These are phyloP conservation scores for Callithrix jacchus DNA, from an alignment of 2,113 vertebrate genomes.

Conservation along the genomic window DNA sequence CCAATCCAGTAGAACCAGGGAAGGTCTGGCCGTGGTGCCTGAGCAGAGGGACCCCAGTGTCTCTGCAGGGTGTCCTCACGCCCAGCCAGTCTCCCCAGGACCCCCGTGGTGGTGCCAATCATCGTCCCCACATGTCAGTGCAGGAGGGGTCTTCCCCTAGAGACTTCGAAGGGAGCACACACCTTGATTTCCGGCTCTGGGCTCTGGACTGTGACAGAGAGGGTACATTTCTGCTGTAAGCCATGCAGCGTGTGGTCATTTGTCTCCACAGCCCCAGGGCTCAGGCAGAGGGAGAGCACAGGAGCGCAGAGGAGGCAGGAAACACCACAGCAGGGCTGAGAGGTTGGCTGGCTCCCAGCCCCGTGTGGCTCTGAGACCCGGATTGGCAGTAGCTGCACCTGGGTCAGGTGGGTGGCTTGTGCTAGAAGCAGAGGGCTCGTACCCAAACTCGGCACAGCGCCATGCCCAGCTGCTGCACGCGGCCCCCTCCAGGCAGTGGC, in stretches of 20 bases:
- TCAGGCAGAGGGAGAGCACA: fast-evolving
- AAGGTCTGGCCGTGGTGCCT: too few species aligned
- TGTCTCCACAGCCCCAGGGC: neutral
- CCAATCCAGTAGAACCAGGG: too few species aligned
- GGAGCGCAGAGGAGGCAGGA: too few species aligned
- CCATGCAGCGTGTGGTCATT: neutral
- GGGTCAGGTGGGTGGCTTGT: neutral
- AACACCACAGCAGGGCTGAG: neutral
- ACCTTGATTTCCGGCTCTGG: neutral
- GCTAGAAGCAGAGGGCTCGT: neutral
- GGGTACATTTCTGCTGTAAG: neutral
- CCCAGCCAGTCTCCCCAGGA: too few species aligned
- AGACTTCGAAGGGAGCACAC: neutral
- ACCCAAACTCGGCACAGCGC: neutral
- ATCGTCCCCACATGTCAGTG: neutral
- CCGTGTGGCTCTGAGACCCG: neutral
- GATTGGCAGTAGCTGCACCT: fast-evolving
- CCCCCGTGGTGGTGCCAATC: too few species aligned
- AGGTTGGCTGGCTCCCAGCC: neutral
- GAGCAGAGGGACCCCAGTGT: too few species aligned
- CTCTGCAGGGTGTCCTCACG: too few species aligned
- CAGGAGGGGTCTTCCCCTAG: neutral
- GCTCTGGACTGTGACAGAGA: neutral
- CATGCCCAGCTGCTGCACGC: neutral
- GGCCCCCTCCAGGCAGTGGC: neutral